phyloP scores from a whole-genome alignment of 2,797 vertebrate species.

The Nannoperca obscura region DNA sequence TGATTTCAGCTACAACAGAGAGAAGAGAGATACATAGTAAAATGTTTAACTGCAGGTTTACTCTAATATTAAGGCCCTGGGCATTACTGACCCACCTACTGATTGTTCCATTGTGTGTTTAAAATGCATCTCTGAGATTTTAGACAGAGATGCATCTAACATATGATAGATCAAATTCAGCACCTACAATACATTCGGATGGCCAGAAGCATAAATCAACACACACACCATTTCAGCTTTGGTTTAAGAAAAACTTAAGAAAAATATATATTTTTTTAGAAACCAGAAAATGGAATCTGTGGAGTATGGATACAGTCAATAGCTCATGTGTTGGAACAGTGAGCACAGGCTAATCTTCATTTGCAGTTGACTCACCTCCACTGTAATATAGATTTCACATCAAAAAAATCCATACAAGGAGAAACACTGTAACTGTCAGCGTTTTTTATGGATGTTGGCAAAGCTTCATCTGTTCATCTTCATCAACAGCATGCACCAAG shows the following conservation, averaged over 20 bases:
- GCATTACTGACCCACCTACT: conserved; percentile 7
- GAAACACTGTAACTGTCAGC: conserved; percentile 29
- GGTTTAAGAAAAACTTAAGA: too few relatives aligned
- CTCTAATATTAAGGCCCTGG: conserved; percentile 33
- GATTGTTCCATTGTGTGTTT: conserved; percentile 24
- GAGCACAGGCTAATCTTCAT: conserved; percentile 39
- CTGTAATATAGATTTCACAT: conserved; percentile 52
- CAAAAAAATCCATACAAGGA: conserved; percentile 30
- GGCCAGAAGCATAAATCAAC: conserved; percentile 9
- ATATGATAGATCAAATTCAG: conserved; percentile 20
- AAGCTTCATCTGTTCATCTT: conserved; percentile 2
- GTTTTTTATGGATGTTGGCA: conserved; percentile 2
- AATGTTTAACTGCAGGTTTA: conserved; percentile 51
- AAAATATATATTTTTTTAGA: too few relatives aligned
- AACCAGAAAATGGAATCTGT: neutral
- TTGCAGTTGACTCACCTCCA: conserved; percentile 26
- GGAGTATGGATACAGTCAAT: neutral
- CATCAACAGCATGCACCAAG: neutral
- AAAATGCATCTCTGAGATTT: neutral
- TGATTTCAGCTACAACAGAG: conserved; percentile 25
- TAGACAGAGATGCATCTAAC: neutral
- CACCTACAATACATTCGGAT: neutral
- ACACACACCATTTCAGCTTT: neutral
- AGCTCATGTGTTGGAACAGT: conserved; percentile 13
- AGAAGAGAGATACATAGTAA: conserved; percentile 23